These are phyloP conservation scores for Buphagus erythrorhynchus DNA, from an alignment of 2,797 vertebrate genomes.

Conservation along the genomic window DNA sequence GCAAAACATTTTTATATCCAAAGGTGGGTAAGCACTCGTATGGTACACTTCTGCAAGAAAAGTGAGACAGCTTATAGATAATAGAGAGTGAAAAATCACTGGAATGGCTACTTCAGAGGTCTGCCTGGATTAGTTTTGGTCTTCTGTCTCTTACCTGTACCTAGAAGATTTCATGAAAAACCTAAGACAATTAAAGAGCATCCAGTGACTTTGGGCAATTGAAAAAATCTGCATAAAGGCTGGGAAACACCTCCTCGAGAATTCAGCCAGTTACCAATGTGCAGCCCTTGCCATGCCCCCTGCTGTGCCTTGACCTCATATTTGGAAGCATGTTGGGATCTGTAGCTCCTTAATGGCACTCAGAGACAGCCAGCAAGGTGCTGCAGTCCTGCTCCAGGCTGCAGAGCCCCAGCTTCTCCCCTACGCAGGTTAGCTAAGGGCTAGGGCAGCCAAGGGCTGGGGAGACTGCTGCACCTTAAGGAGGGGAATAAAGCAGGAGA, in stretches of 20 bases:
- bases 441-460: background rate
- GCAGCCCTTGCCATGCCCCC: background rate
- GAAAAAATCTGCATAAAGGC: background rate
- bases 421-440: fast-evolving
- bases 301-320: background rate
- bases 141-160: background rate
- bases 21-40: conserved; percentile 86
- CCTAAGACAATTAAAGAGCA: background rate
- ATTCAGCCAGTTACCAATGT: fast-evolving
- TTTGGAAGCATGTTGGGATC: background rate
- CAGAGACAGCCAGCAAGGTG: background rate
- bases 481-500: fast-evolving
- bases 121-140: background rate
- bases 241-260: background rate
- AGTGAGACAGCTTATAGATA: background rate
- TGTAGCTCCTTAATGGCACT: background rate
- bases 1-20: conserved; percentile 92
- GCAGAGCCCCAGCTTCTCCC: background rate
- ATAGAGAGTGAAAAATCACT: background rate
- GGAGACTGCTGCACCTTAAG: background rate
- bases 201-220: background rate
- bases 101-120: background rate
- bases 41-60: conserved; percentile 76
- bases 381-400: background rate
- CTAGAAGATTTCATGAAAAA: background rate